Conservation (phyloP, 2,888 invertebrate species). For the Ophraella communa region DNA sequence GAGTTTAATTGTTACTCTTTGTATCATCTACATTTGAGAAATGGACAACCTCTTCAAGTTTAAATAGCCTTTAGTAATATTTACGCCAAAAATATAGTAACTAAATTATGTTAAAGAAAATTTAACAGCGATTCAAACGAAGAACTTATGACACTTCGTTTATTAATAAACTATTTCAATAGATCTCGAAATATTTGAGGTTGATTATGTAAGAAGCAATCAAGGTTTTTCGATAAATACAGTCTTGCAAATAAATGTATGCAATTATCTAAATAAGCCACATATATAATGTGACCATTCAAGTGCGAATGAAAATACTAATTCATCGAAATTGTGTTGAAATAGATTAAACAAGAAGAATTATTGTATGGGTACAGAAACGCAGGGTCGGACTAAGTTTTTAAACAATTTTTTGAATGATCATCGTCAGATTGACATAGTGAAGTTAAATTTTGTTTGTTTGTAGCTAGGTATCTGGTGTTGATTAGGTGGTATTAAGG, state of each 20-base stretch:
- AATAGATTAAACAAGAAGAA: neutral
- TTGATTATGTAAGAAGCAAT: neutral
- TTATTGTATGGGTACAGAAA: neutral
- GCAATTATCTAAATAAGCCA: neutral
- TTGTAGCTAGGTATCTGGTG: no score
- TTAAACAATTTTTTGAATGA: no score
- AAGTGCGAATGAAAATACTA: neutral
- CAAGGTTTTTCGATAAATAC: slow-evolving; percentile 1
- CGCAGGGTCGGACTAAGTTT: no score
- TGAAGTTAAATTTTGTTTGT: no score
- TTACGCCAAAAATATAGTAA: no score
- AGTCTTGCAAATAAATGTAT: neutral
- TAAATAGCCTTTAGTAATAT: no score
- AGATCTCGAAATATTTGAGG: neutral
- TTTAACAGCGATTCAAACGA: neutral
- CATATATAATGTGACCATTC: neutral
- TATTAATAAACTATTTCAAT: neutral
- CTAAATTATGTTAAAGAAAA: neutral
- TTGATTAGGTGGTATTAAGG: no score
- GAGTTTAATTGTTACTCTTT: no score
- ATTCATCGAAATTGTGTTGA: neutral
- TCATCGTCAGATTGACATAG: no score
- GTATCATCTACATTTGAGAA: no score
- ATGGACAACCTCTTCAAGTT: no score
- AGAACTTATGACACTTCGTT: neutral